A percentile compares a stretch with the other conserved stretches of the same genome.
Conservation (phyloP, 2,797 vertebrate genomes). For the Neosilurus mollespiculum region DNA sequence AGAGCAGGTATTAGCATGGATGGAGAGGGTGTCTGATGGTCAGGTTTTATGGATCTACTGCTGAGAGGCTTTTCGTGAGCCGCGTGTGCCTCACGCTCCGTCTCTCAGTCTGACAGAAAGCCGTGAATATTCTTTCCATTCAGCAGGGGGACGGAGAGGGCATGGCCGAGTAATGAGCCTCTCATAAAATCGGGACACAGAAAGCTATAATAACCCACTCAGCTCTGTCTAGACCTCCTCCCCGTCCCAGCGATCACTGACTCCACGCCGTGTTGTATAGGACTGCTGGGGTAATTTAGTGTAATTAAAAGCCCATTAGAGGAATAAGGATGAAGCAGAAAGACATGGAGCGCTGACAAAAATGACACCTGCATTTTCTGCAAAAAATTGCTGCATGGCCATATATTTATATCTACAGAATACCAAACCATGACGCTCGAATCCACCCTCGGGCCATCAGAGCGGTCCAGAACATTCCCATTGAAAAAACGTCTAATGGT, state of each 20-base stretch:
- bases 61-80: slow-evolving; percentile 13
- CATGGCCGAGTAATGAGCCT: neutral
- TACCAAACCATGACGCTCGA: neutral
- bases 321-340: slow-evolving; percentile 32
- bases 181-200: slow-evolving; percentile 14
- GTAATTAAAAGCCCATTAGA: slow-evolving; percentile 52
- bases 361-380: slow-evolving; percentile 20
- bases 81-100: neutral
- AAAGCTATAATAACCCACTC: slow-evolving; percentile 15
- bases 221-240: slow-evolving; percentile 1
- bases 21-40: neutral
- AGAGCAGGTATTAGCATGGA: neutral
- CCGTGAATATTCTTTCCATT: neutral
- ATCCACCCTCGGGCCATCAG: neutral
- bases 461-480: neutral
- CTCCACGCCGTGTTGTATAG: slow-evolving; percentile 25
- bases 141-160: slow-evolving; percentile 3
- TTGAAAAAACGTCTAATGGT: neutral
- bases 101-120: neutral
- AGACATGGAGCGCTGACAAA: slow-evolving; percentile 26
- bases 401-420: neutral
- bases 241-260: neutral
- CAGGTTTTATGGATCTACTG: neutral
- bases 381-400: neutral
- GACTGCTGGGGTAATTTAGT: slow-evolving; percentile 34